Evolutionary conservation across 1,140 invertebrate genomes (phyloP).

Genomic region (Eurosta solidaginis): DNA sequence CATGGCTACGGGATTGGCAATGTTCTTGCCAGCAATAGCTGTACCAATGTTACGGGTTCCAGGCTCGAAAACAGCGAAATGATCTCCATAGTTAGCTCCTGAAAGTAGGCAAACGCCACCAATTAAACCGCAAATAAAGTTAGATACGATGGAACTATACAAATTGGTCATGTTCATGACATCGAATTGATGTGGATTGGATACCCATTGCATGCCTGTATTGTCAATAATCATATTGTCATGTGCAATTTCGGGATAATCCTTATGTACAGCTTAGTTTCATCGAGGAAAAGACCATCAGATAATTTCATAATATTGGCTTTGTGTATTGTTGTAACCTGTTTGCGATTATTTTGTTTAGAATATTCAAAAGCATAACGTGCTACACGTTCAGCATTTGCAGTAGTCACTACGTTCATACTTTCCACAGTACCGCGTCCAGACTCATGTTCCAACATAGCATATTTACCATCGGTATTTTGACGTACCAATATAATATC

Average conservation of each 20-base stretch:
- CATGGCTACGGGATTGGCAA: constrained; percentile 97
- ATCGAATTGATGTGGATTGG: constrained; percentile 82
- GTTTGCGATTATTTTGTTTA: constrained; percentile 82
- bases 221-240: constrained; percentile 99
- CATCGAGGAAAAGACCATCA: constrained; percentile 93
- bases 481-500: constrained; percentile 93
- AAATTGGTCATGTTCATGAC: constrained; percentile 98
- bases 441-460: constrained; percentile 97
- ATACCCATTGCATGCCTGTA: constrained; percentile 95
- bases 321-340: constrained; percentile 94
- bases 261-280: constrained; percentile 83
- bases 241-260: constrained; percentile 93
- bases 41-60: constrained; percentile 94
- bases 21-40: constrained; percentile 90
- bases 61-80: constrained; percentile 94
- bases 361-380: constrained; percentile 97
- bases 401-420: constrained; percentile 93
- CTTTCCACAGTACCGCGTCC: constrained; percentile 93
- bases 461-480: constrained; percentile 96
- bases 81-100: constrained; percentile 94
- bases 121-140: constrained; percentile 94
- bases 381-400: constrained; percentile 91
- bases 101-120: constrained; percentile 96
- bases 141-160: constrained; percentile 97
- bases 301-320: constrained; percentile 99